Percentiles rank a stretch among this genome's conserved stretches.
Evolutionary conservation across 2,113 vertebrate genomes (phyloP).

Genomic region (Spheniscus mendiculus): DNA sequence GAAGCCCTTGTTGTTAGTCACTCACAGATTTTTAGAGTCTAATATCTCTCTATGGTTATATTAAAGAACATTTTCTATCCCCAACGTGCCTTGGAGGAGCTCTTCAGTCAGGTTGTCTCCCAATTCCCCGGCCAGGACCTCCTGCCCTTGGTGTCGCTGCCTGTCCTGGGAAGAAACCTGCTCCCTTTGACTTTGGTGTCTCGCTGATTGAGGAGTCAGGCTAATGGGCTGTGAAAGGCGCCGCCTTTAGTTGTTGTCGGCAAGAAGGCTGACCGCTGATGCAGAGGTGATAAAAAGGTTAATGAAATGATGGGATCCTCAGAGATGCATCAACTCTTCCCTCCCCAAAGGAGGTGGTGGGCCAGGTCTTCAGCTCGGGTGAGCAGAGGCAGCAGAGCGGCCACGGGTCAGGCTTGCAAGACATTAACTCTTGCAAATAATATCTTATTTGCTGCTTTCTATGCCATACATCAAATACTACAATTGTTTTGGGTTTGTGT

Average conservation of each 20-base stretch:
- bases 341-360: neutral
- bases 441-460: neutral
- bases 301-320: neutral
- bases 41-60: neutral
- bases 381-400: neutral
- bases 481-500: neutral
- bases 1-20: neutral
- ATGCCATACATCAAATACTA: rapidly evolving
- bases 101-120: neutral
- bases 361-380: rapidly evolving
- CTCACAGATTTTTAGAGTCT: neutral
- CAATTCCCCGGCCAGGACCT: rapidly evolving
- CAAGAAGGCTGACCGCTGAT: rapidly evolving
- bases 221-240: neutral
- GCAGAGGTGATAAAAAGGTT: neutral
- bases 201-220: neutral
- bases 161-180: neutral
- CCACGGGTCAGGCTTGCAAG: neutral
- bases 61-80: neutral
- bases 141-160: neutral
- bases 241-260: neutral
- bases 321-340: neutral
- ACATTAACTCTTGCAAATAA: neutral
- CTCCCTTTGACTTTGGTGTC: neutral
- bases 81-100: neutral